Conservation (phyloP, 2,888 invertebrate species). For the Tetragonula carbonaria region DNA sequence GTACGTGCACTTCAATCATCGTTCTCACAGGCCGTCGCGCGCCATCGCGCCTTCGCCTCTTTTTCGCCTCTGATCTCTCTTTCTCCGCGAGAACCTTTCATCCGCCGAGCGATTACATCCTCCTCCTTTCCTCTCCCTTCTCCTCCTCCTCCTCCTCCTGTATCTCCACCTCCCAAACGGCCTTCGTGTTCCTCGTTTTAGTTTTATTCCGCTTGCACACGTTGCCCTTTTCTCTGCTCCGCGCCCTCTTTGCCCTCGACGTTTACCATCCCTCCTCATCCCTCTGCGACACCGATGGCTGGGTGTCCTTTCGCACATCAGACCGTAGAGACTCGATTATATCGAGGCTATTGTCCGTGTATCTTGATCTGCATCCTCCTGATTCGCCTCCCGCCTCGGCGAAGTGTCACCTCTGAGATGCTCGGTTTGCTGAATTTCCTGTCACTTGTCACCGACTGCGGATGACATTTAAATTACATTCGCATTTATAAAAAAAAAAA, state of each 20-base stretch:
- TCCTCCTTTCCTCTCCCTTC: constrained; percentile 6
- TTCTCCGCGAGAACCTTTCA: constrained; percentile 72
- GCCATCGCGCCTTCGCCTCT: constrained; percentile 76
- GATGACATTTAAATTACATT: not conserved
- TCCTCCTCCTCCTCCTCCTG: constrained; percentile 10
- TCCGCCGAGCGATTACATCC: constrained; percentile 68
- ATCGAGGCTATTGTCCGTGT: constrained; percentile 52
- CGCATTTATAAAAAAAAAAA: not conserved
- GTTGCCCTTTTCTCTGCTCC: constrained; percentile 48
- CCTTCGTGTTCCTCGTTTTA: constrained; percentile 39
- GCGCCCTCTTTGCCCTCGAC: constrained; percentile 24
- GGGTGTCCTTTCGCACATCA: constrained; percentile 45
- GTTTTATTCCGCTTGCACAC: constrained; percentile 49
- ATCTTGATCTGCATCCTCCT: constrained; percentile 16
- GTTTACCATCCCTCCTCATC: constrained; percentile 42
- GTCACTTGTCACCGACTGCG: not conserved
- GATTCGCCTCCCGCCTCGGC: not conserved
- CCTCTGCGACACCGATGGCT: not conserved
- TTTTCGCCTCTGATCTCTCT: constrained; percentile 77
- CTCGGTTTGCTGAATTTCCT: too few relatives aligned
- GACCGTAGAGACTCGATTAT: constrained; percentile 43
- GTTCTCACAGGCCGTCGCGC: constrained; percentile 77
- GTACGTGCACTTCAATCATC: constrained; percentile 82
- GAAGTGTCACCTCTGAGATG: not conserved
- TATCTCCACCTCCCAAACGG: constrained; percentile 16